A percentile compares a stretch with the other conserved stretches of the same genome.
Evolutionary conservation across 1,140 invertebrate genomes (phyloP).

Genomic region (Hycleus cichorii): DNA sequence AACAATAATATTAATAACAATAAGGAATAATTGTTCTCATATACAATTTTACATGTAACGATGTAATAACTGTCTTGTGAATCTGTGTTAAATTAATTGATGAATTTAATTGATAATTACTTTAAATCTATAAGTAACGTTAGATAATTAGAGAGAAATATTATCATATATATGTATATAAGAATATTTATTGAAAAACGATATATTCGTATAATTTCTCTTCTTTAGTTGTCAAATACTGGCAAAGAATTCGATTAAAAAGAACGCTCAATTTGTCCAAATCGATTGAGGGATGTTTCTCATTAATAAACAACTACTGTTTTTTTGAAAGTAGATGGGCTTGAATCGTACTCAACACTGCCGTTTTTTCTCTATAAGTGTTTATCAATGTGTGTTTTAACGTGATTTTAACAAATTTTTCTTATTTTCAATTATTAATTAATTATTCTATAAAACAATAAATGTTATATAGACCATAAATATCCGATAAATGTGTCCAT

Average conservation of each 20-base stretch:
- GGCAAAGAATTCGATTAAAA: background rate
- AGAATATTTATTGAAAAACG: background rate
- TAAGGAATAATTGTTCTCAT: conserved; percentile 10
- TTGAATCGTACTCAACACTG: conserved; percentile 36
- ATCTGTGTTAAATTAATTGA: conserved; percentile 21
- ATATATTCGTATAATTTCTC: conserved; percentile 8
- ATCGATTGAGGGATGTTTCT: conserved; percentile 1
- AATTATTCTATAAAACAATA: conserved; percentile 4
- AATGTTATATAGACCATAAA: background rate
- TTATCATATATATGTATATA: conserved; percentile 26
- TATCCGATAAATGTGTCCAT: background rate
- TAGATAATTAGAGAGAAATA: conserved; percentile 23
- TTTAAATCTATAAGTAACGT: conserved; percentile 22
- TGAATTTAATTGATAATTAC: conserved; percentile 14
- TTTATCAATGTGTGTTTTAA: conserved; percentile 4
- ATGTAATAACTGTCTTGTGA: conserved; percentile 24
- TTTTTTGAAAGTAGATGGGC: conserved; percentile 23
- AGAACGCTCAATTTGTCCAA: conserved; percentile 32
- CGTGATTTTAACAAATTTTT: conserved; percentile 10
- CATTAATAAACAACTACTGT: conserved; percentile 18
- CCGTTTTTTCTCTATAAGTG: conserved; percentile 31
- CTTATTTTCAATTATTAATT: background rate
- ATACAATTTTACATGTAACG: conserved; percentile 18
- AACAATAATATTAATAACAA: background rate
- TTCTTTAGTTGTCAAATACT: conserved; percentile 18